Evolutionary conservation across 1,140 invertebrate species (phyloP).

Genomic region (Macrosteles quadrilineatus): DNA sequence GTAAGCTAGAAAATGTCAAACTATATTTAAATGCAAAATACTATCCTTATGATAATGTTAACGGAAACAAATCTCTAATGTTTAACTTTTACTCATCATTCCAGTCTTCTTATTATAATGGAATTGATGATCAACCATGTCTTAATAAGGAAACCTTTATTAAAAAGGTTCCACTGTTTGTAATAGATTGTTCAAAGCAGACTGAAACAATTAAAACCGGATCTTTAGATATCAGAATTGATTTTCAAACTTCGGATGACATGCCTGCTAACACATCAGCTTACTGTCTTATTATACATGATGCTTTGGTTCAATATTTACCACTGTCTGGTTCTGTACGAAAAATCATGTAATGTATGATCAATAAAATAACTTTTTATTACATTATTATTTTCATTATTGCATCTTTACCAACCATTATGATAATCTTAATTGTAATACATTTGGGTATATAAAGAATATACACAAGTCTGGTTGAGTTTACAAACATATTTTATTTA

Average conservation of each 20-base stretch:
- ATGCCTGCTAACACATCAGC: constrained; percentile 48
- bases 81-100: constrained; percentile 3
- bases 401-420: no score
- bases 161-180: background rate
- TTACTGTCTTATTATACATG: constrained; percentile 27
- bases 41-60: constrained; percentile 35
- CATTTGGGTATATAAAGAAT: no score
- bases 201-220: constrained; percentile 16
- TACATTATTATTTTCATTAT: no score
- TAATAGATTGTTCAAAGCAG: constrained; percentile 22
- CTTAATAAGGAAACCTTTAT: background rate
- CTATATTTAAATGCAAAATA: constrained; percentile 34
- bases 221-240: constrained; percentile 25
- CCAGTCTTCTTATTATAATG: constrained; percentile 23
- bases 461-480: no score
- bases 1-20: constrained; percentile 35
- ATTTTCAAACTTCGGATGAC: background rate
- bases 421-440: no score
- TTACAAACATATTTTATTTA: no score
- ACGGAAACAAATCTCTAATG: constrained; percentile 6
- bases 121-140: constrained; percentile 1
- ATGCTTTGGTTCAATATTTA: background rate
- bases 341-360: background rate
- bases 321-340: background rate
- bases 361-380: no score